phyloP scores from a whole-genome alignment of 2,888 invertebrate species.

The Patella ulyssiponensis region DNA sequence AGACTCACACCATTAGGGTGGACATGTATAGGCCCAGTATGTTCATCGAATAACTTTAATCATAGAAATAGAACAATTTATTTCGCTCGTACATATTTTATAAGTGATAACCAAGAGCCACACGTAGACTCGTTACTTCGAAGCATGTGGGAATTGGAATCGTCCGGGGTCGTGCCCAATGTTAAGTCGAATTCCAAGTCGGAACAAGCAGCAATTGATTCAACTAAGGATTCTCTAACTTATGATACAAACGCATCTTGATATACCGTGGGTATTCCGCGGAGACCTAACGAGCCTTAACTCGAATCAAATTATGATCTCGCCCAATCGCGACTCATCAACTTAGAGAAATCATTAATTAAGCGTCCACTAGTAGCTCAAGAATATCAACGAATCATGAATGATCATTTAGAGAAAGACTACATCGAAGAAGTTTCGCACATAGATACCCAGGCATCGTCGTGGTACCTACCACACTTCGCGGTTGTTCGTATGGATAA shows the following conservation, averaged over 20 bases:
- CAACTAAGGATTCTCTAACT: background rate
- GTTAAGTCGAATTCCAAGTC: background rate
- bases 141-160: no score
- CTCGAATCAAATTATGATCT: background rate
- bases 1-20: no score
- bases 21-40: no score
- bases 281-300: background rate
- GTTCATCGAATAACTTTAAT: no score
- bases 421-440: background rate
- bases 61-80: no score
- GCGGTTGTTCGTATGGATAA: slow-evolving; percentile 6
- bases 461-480: no score
- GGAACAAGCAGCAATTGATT: background rate
- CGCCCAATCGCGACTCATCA: background rate
- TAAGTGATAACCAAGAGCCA: no score
- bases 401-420: background rate
- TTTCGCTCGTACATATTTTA: no score
- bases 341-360: slow-evolving; percentile 2
- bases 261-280: slow-evolving; percentile 2
- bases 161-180: no score
- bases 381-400: slow-evolving; percentile 1
- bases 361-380: background rate
- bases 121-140: no score
- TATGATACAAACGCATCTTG: background rate
- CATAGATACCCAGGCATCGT: no score